Percentiles rank a stretch among this genome's conserved stretches.
Evolutionary conservation across 1,140 invertebrate genomes (phyloP).

Genomic region (Drosophila punjabiensis): DNA sequence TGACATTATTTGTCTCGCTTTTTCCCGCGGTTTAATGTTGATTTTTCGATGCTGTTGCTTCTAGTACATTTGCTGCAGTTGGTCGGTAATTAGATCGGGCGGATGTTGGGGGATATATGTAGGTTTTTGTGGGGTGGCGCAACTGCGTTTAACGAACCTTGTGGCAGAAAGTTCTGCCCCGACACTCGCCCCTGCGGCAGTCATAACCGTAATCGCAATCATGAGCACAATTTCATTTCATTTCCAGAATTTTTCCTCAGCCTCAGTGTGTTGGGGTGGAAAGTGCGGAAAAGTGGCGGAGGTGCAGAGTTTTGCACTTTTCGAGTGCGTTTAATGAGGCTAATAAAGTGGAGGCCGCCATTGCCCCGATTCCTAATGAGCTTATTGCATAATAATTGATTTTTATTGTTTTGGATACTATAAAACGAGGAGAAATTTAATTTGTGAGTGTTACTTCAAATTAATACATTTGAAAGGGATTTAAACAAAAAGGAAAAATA

Average conservation of each 20-base stretch:
- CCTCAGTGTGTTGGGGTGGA: conserved; percentile 4
- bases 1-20: neutral
- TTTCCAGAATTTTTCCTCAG: conserved; percentile 62
- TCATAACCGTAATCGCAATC: conserved; percentile 79
- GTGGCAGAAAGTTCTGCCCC: conserved; percentile 21
- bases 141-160: conserved; percentile 65
- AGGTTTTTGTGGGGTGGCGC: conserved; percentile 1
- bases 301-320: conserved; percentile 51
- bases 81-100: conserved; percentile 64
- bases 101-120: conserved; percentile 9
- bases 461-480: neutral
- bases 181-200: conserved; percentile 32
- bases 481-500: neutral
- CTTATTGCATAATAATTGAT: conserved; percentile 76
- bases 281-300: neutral
- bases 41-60: conserved; percentile 38
- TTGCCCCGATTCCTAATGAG: conserved; percentile 39
- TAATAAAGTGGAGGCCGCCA: conserved; percentile 61
- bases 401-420: conserved; percentile 41
- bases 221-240: conserved; percentile 78
- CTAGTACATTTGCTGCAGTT: conserved; percentile 43
- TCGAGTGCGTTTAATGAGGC: conserved; percentile 76
- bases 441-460: neutral
- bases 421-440: neutral
- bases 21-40: neutral